Percentiles rank a stretch among this genome's conserved stretches.
Evolutionary conservation across 1,140 invertebrate genomes (phyloP).

Genomic region (Lucilia cuprina): DNA sequence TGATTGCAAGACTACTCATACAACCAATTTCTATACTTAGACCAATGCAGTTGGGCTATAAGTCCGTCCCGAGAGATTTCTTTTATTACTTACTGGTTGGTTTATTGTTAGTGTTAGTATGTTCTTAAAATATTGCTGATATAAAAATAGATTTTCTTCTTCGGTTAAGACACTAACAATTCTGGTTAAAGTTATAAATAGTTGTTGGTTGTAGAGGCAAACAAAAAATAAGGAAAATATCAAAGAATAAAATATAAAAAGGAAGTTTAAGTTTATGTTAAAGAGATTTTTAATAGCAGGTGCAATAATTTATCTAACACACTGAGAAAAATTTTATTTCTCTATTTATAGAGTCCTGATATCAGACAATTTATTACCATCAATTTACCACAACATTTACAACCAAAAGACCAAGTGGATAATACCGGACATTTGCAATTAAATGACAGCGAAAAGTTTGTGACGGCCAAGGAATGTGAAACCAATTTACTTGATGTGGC

Average conservation of each 20-base stretch:
- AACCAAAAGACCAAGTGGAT: conserved; percentile 31
- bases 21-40: background rate
- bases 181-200: background rate
- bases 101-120: background rate
- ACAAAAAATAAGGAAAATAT: background rate
- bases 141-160: conserved; percentile 33
- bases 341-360: conserved; percentile 38
- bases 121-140: conserved; percentile 7
- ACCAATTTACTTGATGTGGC: background rate
- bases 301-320: background rate
- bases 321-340: background rate
- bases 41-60: background rate
- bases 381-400: conserved; percentile 21
- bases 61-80: background rate
- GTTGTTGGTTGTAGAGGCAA: background rate
- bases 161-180: background rate
- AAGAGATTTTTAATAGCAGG: conserved; percentile 1
- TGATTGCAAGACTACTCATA: conserved; percentile 10
- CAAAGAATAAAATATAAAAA: background rate
- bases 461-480: background rate
- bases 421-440: background rate
- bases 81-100: too few species aligned
- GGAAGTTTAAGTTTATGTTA: conserved; percentile 19
- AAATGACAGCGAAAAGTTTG: background rate
- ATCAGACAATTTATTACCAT: conserved; percentile 36